Evolutionary conservation across 2,113 vertebrate species (phyloP).

Genomic region (Hippocampus zosterae): DNA sequence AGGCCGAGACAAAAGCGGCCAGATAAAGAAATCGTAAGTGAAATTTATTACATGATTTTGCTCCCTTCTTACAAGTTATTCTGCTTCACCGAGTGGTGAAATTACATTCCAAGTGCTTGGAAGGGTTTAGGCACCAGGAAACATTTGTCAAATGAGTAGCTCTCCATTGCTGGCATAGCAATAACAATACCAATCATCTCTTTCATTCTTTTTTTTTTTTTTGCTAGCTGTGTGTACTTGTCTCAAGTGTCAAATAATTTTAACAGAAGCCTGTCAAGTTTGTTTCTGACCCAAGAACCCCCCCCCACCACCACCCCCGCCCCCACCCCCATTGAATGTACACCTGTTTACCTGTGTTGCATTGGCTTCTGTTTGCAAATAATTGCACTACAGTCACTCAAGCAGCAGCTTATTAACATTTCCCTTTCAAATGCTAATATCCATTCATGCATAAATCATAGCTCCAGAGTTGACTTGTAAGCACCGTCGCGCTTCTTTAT

Average conservation of each 20-base stretch:
- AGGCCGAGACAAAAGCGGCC: conserved; percentile 21
- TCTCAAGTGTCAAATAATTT: conserved; percentile 40
- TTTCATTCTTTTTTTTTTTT: conserved; percentile 45
- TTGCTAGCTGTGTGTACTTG: conserved; percentile 20
- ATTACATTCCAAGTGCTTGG: conserved; percentile 48
- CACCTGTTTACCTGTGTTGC: conserved; percentile 28
- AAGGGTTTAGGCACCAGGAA: conserved; percentile 41
- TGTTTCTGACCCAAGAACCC: not conserved
- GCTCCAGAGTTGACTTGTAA: conserved; percentile 50
- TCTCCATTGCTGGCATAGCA: conserved; percentile 41
- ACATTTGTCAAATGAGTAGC: conserved; percentile 42
- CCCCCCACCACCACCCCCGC: no score
- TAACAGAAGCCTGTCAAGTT: not conserved
- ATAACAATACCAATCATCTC: conserved; percentile 34
- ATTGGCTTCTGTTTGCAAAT: conserved; percentile 22
- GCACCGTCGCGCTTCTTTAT: conserved; percentile 23
- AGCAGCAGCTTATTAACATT: conserved; percentile 65
- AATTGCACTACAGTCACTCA: conserved; percentile 40
- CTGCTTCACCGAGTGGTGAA: conserved; percentile 58
- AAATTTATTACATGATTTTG: conserved; percentile 51
- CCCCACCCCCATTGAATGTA: not conserved
- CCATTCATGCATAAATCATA: conserved; percentile 72
- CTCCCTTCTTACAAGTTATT: conserved; percentile 45
- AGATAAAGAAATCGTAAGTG: conserved; percentile 35
- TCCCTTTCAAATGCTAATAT: conserved; percentile 74